A percentile compares a stretch with the other conserved stretches of the same genome.
phyloP scores from a whole-genome alignment of 2,113 vertebrate genomes.

The Tychaedon coryphoeus region DNA sequence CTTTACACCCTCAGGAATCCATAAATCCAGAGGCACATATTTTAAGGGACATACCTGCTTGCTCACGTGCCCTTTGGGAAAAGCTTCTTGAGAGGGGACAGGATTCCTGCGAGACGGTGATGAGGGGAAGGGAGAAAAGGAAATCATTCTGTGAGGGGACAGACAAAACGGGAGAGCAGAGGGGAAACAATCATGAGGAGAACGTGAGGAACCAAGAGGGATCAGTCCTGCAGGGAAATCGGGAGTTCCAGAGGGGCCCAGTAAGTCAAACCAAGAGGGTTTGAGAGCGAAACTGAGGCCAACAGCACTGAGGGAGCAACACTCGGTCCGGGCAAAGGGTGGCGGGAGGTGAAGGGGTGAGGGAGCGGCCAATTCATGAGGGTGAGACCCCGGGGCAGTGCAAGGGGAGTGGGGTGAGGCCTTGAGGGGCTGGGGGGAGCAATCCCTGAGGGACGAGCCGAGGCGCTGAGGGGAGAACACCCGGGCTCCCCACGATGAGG shows the following conservation, averaged over 20 bases:
- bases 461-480: neutral
- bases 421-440: neutral
- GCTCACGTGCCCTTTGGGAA: neutral
- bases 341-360: neutral
- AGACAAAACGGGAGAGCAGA: neutral
- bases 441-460: neutral
- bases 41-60: neutral
- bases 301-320: neutral
- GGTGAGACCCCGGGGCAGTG: neutral
- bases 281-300: neutral
- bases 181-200: neutral
- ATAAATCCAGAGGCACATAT: neutral
- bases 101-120: neutral
- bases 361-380: neutral
- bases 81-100: neutral
- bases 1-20: neutral
- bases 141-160: neutral
- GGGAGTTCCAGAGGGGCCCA: neutral
- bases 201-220: rapidly evolving
- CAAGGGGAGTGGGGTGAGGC: neutral
- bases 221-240: neutral
- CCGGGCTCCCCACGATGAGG: neutral
- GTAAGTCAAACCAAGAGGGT: rapidly evolving
- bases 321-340: neutral
- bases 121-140: rapidly evolving